Conservation (phyloP, 2,113 vertebrate species). For the Sminthopsis crassicaudata region DNA sequence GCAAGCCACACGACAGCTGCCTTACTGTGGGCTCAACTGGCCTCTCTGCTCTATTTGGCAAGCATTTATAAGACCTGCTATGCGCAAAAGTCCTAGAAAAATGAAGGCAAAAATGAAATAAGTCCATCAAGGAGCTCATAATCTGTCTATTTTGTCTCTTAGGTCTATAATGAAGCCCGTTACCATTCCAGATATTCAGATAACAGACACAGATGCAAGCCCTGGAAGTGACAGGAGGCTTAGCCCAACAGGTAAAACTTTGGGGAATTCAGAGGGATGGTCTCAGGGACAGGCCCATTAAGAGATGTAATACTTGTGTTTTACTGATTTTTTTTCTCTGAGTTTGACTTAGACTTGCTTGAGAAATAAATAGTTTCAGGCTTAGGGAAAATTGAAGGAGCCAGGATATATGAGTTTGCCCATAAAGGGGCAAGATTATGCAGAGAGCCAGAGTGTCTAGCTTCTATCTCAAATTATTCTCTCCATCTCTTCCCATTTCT, state of each 20-base stretch:
- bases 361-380: background rate
- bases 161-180: slow-evolving; percentile 84
- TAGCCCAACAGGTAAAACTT: slow-evolving; percentile 54
- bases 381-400: background rate
- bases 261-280: accelerated
- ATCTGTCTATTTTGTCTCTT: background rate
- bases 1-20: background rate
- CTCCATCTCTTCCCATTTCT: background rate
- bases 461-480: background rate
- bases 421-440: background rate
- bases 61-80: background rate
- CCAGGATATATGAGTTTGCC: background rate
- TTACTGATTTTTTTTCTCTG: background rate
- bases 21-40: background rate
- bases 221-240: accelerated
- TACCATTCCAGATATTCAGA: slow-evolving; percentile 81
- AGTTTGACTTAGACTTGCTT: background rate
- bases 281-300: background rate
- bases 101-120: background rate
- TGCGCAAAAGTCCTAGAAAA: accelerated
- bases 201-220: slow-evolving; percentile 53
- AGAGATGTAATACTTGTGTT: background rate
- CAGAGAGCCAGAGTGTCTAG: background rate
- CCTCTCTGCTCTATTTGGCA: background rate
- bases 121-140: background rate